Evolutionary conservation across 2,797 vertebrate genomes (phyloP).

Genomic region (Melopsittacus undulatus): DNA sequence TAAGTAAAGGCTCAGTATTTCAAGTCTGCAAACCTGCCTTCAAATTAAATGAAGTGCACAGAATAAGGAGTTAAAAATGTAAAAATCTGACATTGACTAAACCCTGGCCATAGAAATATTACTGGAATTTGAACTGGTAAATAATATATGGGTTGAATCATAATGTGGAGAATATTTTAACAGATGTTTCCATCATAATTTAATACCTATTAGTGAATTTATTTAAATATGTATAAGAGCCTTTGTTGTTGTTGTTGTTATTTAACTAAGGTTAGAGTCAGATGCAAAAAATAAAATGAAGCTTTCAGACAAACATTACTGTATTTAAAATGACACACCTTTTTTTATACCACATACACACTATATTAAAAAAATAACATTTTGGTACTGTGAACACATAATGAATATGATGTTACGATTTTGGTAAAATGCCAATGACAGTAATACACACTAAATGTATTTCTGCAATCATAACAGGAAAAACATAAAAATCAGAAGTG

Average conservation of each 20-base stretch:
- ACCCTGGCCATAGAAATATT: background rate
- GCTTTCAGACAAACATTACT: background rate
- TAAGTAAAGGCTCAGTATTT: background rate
- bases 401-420: background rate
- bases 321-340: background rate
- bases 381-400: background rate
- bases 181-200: background rate
- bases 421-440: background rate
- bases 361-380: background rate
- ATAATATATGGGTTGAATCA: background rate
- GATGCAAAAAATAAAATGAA: background rate
- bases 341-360: background rate
- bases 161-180: background rate
- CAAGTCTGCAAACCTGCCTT: background rate
- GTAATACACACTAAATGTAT: background rate
- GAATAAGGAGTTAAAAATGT: background rate
- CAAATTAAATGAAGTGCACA: background rate
- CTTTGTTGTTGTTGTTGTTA: background rate
- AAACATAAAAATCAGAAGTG: background rate
- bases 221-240: background rate
- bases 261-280: background rate
- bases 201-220: background rate
- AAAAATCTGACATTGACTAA: background rate
- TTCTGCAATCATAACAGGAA: slow-evolving; percentile 15
- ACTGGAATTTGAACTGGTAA: background rate